These are phyloP conservation scores for Drosophila mauritiana DNA, from an alignment of 1,140 invertebrate species.

Conservation along the genomic window DNA sequence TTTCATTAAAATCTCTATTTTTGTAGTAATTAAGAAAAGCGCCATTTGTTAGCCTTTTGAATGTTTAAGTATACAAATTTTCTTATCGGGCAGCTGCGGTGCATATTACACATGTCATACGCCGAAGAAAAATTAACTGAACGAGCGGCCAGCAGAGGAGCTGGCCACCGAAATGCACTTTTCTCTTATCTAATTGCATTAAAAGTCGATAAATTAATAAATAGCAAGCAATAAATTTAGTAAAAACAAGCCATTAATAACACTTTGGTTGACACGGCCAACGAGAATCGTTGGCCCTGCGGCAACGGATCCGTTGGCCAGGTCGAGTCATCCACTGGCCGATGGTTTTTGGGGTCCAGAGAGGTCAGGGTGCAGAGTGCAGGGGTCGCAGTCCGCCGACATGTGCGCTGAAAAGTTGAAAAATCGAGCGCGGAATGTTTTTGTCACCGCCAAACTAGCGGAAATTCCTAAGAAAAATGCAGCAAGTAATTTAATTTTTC, in stretches of 20 bases:
- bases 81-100: constrained; percentile 59
- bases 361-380: constrained; percentile 18
- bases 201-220: constrained; percentile 82
- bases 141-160: constrained; percentile 18
- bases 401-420: constrained; percentile 67
- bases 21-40: neutral
- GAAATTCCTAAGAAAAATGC: constrained; percentile 70
- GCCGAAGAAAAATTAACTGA: constrained; percentile 62
- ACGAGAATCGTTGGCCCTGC: constrained; percentile 21
- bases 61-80: constrained; percentile 39
- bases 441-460: constrained; percentile 69
- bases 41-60: constrained; percentile 1
- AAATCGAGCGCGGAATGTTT: constrained; percentile 77
- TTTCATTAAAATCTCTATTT: too few species aligned
- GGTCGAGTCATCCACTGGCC: constrained; percentile 54
- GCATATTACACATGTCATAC: constrained; percentile 63
- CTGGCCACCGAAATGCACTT: constrained; percentile 66
- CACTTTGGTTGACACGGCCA: constrained; percentile 75
- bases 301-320: constrained; percentile 40
- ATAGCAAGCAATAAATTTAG: constrained; percentile 82
- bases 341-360: neutral
- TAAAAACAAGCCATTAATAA: constrained; percentile 83
- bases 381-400: constrained; percentile 26
- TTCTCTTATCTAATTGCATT: constrained; percentile 81
- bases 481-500: constrained; percentile 56